Conservation (phyloP, 2,797 vertebrate species). For the Acanthurus leucopareius region DNA sequence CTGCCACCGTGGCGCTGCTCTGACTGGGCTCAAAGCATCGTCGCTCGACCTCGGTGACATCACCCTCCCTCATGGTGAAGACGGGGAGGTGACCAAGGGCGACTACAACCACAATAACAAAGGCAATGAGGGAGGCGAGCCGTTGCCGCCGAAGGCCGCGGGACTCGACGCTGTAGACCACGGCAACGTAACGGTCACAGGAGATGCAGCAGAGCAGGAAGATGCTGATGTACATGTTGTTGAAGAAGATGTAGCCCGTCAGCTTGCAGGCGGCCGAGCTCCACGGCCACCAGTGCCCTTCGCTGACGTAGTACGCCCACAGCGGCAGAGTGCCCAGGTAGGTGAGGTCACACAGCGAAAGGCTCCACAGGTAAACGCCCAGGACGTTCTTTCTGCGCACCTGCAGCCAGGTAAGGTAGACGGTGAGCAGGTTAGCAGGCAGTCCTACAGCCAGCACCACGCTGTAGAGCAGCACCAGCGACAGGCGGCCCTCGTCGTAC, state of each 20-base stretch:
- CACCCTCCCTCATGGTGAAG: slow-evolving; percentile 74
- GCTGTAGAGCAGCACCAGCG: slow-evolving; percentile 87
- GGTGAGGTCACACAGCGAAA: slow-evolving; percentile 91
- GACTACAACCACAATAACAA: slow-evolving; percentile 71
- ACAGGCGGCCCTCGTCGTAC: slow-evolving; percentile 63
- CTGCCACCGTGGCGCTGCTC: slow-evolving; percentile 44
- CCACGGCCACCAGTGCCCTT: slow-evolving; percentile 83
- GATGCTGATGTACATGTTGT: slow-evolving; percentile 95
- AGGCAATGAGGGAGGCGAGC: slow-evolving; percentile 67
- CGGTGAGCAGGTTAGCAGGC: slow-evolving; percentile 89
- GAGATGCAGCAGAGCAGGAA: slow-evolving; percentile 93
- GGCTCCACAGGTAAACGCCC: slow-evolving; percentile 89
- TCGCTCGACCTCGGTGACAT: rapidly evolving
- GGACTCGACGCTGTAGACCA: slow-evolving; percentile 88
- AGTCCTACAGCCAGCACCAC: slow-evolving; percentile 84
- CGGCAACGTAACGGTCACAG: slow-evolving; percentile 88
- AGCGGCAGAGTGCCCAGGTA: slow-evolving; percentile 90
- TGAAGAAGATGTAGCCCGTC: slow-evolving; percentile 92
- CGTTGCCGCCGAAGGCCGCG: slow-evolving; percentile 81
- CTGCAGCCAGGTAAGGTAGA: slow-evolving; percentile 85
- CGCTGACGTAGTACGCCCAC: slow-evolving; percentile 88
- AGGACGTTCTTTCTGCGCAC: slow-evolving; percentile 85
- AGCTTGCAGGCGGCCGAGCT: slow-evolving; percentile 71
- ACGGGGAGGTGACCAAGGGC: slow-evolving; percentile 78
- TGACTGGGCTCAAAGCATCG: slow-evolving; percentile 89